A percentile compares a stretch with the other conserved stretches of the same genome.
These are phyloP conservation scores for Eupeodes corollae DNA, from an alignment of 1,140 invertebrate genomes.

Conservation along the genomic window DNA sequence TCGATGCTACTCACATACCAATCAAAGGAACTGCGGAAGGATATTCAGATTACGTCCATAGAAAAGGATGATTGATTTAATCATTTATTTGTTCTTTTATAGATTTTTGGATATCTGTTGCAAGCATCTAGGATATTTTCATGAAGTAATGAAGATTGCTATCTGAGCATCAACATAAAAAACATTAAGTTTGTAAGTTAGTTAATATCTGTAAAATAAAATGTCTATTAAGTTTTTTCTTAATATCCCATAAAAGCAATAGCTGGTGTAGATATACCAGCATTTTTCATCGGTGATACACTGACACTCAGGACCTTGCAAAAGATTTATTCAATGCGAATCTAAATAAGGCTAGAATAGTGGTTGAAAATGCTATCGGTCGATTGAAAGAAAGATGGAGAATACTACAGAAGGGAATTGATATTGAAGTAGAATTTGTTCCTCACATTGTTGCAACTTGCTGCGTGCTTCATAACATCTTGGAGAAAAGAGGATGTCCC, in stretches of 20 bases:
- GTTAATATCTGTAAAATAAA: too few species aligned
- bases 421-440: conserved; percentile 12
- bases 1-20: too few species aligned
- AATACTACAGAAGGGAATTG: conserved; percentile 9
- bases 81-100: neutral
- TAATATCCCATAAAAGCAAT: neutral
- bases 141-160: conserved; percentile 9
- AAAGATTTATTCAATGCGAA: conserved; percentile 29
- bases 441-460: conserved; percentile 11
- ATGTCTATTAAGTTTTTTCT: neutral
- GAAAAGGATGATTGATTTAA: too few species aligned
- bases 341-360: conserved; percentile 16
- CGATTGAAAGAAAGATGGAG: conserved; percentile 19
- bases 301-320: conserved; percentile 9
- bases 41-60: too few species aligned
- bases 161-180: conserved; percentile 5
- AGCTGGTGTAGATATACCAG: neutral
- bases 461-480: conserved; percentile 13
- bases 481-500: conserved; percentile 2
- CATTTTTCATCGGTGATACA: conserved; percentile 15
- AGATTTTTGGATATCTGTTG: conserved; percentile 9
- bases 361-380: conserved; percentile 33
- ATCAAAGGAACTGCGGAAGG: too few species aligned
- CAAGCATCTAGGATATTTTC: conserved; percentile 7
- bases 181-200: neutral